phyloP scores from a whole-genome alignment of 2,113 vertebrate genomes.

The Phainopepla nitens region DNA sequence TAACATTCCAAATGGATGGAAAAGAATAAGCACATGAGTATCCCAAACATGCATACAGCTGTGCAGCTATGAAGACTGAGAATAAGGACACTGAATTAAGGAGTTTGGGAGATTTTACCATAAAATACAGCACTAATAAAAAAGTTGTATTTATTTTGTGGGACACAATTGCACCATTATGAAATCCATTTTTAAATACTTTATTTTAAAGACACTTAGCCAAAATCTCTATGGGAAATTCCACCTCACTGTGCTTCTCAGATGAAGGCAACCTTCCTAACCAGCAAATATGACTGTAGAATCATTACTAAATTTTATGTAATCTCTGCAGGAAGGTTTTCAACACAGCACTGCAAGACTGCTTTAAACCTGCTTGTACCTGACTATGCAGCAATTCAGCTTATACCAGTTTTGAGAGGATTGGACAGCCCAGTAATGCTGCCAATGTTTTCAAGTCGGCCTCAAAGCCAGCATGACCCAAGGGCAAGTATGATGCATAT shows the following conservation, averaged over 20 bases:
- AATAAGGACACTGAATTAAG: background rate
- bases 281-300: background rate
- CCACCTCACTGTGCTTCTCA: background rate
- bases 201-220: background rate
- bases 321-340: background rate
- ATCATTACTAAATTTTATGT: background rate
- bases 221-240: background rate
- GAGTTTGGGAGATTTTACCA: background rate
- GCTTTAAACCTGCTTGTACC: background rate
- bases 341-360: background rate
- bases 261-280: background rate
- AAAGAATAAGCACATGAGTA: background rate
- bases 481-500: background rate
- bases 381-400: background rate
- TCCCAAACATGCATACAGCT: background rate
- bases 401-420: background rate
- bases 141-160: background rate
- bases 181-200: background rate
- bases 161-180: background rate
- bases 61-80: background rate
- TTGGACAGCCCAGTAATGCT: background rate
- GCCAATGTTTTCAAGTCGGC: background rate
- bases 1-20: background rate
- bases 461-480: background rate
- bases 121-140: background rate